A percentile compares a stretch with the other conserved stretches of the same genome.
These are phyloP conservation scores for Channallabes apus DNA, from an alignment of 2,797 vertebrate species.

Conservation along the genomic window DNA sequence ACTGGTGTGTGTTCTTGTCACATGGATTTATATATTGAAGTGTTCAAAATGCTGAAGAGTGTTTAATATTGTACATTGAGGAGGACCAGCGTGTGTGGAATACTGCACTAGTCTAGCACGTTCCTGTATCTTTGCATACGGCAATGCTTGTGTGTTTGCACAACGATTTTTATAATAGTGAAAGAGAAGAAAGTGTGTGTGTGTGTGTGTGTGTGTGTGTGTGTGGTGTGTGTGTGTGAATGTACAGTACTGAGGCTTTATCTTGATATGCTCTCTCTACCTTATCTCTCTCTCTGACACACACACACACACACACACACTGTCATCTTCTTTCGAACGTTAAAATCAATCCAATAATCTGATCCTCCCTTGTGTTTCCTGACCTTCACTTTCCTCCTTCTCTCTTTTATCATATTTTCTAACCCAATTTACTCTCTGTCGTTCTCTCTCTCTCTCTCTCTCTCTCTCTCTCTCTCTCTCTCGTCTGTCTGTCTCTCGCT, in stretches of 20 bases:
- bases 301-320: not conserved
- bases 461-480: conserved; percentile 10
- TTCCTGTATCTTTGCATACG: not conserved
- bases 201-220: conserved; percentile 35
- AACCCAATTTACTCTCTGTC: conserved; percentile 14
- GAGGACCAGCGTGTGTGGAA: not conserved
- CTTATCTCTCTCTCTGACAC: conserved; percentile 1
- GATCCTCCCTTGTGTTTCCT: conserved; percentile 18
- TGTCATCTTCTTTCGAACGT: not conserved
- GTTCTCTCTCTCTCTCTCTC: not conserved
- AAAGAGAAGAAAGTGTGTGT: not conserved
- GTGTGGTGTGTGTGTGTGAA: conserved; percentile 5
- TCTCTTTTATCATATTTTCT: conserved; percentile 13
- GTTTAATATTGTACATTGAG: not conserved
- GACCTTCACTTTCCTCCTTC: conserved; percentile 30
- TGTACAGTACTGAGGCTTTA: not conserved
- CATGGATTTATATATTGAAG: not conserved
- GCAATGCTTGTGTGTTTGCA: not conserved
- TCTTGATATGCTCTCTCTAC: not conserved
- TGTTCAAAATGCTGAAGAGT: not conserved
- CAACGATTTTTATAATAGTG: not conserved
- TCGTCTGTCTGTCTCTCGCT: conserved; percentile 1
- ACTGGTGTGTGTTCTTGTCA: not conserved
- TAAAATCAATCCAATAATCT: conserved; percentile 12
- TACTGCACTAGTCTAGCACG: not conserved